Evolutionary conservation across 2,113 vertebrate species (phyloP), one percentile per base, ranked within the genome.

Genomic region (Halcyon senegalensis): DNA sequence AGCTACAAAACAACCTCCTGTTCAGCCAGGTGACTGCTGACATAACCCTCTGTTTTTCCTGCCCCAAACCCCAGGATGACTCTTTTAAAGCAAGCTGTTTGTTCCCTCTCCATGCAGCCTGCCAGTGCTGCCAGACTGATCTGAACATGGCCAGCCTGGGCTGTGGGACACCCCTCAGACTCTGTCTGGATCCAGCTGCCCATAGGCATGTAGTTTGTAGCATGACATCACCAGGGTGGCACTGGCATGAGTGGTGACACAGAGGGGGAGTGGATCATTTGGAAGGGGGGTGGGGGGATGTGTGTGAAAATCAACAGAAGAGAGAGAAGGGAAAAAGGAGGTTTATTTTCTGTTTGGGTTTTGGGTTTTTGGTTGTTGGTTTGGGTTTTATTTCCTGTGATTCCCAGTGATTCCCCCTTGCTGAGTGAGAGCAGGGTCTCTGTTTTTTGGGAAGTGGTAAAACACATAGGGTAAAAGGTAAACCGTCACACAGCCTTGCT

Each of bases 121-220:
- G 4, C 6, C 46, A 6, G 33, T 1, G 48, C 74, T 64, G 48
- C 74, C 0, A 0, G 23, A 25, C 1, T 4, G 70, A n/a, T 46
- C 28, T 3, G 17, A 67, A 53, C 3, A 5, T 0, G 0, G 43
- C 44, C 70, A 48, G 84, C 21, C 35, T 14, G 28, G 63, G 37
- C 23, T n/a, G 31, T 13, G 16, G 77, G 48, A 80, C 24, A 68
- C 24, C 13, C 11, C 0, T 28, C 24, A 1, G 14, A 1, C 27
- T 20, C 53, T 18, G 35, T n/a, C 82, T 69, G 59, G 39, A 74
- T 16, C n/a, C 84, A 75, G 35, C 27, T 64, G 70, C 41, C 48
- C 10, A 1, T 16, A 0, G 4, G 43, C 3, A 2, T 11, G 25
- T 8, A 14, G 55, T 35, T 88, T 28, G 20, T 43, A 44, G 31